Conservation (phyloP, 2,797 vertebrate species). For the Enteromius thamalakanensis region DNA sequence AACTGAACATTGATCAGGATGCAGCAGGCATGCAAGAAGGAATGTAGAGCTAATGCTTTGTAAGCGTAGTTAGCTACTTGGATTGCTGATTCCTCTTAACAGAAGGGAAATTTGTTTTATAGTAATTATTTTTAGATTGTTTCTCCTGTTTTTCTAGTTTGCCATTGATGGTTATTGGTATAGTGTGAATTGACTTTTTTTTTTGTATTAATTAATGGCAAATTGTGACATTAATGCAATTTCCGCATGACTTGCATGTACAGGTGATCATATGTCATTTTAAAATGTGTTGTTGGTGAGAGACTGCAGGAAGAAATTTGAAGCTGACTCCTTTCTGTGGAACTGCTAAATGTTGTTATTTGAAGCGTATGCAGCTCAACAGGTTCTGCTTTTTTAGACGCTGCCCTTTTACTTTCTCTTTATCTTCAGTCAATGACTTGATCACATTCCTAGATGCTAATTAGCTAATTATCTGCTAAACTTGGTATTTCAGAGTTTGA, state of each 20-base stretch:
- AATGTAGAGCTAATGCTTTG: slow-evolving; percentile 13
- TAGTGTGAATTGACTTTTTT: neutral
- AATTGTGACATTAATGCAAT: neutral
- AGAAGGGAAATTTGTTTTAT: slow-evolving; percentile 8
- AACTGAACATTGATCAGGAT: slow-evolving; percentile 1
- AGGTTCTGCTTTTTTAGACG: slow-evolving; percentile 11
- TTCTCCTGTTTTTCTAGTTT: neutral
- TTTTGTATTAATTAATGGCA: neutral
- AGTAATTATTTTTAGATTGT: neutral
- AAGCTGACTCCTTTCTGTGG: neutral
- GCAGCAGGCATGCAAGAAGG: slow-evolving; percentile 11
- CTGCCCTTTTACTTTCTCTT: neutral
- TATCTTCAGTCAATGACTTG: neutral
- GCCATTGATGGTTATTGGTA: neutral
- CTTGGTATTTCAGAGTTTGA: neutral
- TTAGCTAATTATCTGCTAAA: neutral
- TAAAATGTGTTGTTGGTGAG: neutral
- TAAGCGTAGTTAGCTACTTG: neutral
- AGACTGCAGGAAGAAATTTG: neutral
- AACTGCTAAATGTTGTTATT: neutral
- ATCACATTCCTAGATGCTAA: neutral
- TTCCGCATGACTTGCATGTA: neutral
- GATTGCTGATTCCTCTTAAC: neutral
- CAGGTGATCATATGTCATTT: neutral
- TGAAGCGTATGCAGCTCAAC: neutral